Evolutionary conservation across 1,140 invertebrate genomes (phyloP).

Genomic region (Ctenoplectra terminalis): DNA sequence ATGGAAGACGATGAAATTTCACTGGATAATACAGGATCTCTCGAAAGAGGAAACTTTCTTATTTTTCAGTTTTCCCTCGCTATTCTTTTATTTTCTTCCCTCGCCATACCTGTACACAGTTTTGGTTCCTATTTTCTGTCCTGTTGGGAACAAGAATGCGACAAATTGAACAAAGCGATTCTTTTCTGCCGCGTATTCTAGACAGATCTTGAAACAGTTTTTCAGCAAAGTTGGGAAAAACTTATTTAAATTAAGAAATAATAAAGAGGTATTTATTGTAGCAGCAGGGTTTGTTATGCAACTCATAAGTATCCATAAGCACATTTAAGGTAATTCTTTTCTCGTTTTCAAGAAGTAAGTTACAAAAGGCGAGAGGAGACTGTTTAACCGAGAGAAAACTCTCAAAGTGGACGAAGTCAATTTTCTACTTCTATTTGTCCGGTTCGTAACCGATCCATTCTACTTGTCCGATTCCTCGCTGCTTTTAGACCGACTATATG

Average conservation of each 20-base stretch:
- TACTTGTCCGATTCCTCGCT: background rate
- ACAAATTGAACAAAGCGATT: background rate
- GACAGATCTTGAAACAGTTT: background rate
- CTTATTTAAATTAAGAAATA: background rate
- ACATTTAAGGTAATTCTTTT: background rate
- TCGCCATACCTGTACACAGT: background rate
- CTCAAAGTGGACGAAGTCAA: background rate
- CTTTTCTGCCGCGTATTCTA: background rate
- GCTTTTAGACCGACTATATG: background rate
- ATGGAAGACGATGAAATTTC: constrained; percentile 40
- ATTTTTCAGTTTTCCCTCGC: constrained; percentile 37
- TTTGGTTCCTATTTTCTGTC: background rate
- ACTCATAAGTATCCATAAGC: background rate
- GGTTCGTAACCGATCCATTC: background rate
- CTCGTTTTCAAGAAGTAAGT: background rate
- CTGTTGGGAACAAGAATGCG: background rate
- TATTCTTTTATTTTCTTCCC: background rate
- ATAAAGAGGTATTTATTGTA: background rate
- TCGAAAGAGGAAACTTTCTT: constrained; percentile 30
- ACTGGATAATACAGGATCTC: constrained; percentile 41
- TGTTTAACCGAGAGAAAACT: no score
- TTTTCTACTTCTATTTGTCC: background rate
- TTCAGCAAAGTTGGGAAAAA: background rate
- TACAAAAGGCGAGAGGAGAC: background rate
- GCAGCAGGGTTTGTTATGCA: background rate